Evolutionary conservation across 35 echinoderm and acorn worm species (phyloP).

Genomic region (Apostichopus japonicus): DNA sequence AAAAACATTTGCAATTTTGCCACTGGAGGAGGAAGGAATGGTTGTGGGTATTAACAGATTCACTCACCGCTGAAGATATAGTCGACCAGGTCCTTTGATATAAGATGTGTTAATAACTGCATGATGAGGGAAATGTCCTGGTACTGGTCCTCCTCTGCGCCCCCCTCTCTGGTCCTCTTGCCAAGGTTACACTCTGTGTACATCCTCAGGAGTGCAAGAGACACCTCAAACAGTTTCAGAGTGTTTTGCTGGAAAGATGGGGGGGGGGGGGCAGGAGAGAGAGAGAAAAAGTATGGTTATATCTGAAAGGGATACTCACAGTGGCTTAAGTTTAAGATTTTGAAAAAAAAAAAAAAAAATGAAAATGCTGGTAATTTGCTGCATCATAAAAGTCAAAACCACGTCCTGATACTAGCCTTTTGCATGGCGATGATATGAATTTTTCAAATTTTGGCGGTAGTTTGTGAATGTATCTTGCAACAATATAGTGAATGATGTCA

Average conservation of each 20-base stretch:
- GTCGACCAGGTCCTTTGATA: conserved; percentile 93
- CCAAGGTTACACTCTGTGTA: conserved; percentile 93
- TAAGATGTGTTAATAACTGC: conserved; percentile 81
- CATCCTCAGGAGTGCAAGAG: conserved; percentile 67
- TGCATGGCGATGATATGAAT: too few species aligned
- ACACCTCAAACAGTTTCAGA: conserved; percentile 82
- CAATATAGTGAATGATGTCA: too few species aligned
- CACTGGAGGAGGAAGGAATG: not conserved
- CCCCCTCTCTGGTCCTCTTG: conserved; percentile 56
- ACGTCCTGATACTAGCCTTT: too few species aligned
- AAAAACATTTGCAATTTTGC: too few species aligned
- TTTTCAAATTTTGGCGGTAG: too few species aligned
- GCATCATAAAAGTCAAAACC: too few species aligned
- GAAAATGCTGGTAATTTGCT: too few species aligned
- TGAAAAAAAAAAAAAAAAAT: too few species aligned
- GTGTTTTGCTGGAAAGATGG: conserved; percentile 10
- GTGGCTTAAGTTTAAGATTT: too few species aligned
- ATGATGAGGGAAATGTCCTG: conserved; percentile 90
- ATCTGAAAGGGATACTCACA: too few species aligned
- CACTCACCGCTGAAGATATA: conserved; percentile 70
- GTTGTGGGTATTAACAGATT: not conserved
- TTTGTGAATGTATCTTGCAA: too few species aligned
- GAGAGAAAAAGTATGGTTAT: not conserved
- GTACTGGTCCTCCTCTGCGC: conserved; percentile 90
- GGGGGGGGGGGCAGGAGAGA: not conserved